Evolutionary conservation across 2,797 vertebrate genomes (phyloP), one percentile per base, ranked within the genome.

Genomic region (Gouania willdenowi): DNA sequence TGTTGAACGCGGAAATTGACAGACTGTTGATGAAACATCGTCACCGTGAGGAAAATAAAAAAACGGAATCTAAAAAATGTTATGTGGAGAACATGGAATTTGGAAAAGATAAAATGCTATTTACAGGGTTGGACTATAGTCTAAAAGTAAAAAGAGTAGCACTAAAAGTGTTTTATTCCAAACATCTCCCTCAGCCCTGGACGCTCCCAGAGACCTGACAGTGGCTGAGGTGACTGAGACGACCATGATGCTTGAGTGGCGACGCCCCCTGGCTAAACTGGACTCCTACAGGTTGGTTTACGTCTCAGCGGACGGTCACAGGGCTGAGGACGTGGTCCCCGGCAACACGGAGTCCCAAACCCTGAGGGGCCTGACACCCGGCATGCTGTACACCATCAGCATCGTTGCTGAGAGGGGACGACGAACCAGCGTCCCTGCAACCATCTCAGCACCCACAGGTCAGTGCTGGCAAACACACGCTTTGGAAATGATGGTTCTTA

Each of bases 381-480:
- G 94, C n/a, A 87, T 85, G 23, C 79, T 94, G 17, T 98, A 98
- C 60, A 87, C 77, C 52, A 52, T 98, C 65, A 90, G 81, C 27
- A 87, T 99, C 28, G 80, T 50, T 0, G 90, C 90, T 0, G 94
- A 97, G 80, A 92, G 95, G 46, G 94, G 94, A 35, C 86, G 86
- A 30, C 87, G 91, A 56, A 93, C 83, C 56, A 98, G 96, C 46
- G 81, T 68, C 5, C 87, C 94, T 0, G 64, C 85, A 0, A 87
- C 69, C 0, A 66, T 91, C 29, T 89, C 86, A 25, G 90, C 87
- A 1, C 82, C 88, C 4, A 98, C 94, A 43, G 93, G 96, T 99
- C 68, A 88, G 92, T 79, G 3, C 1, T n/a, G n/a, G n/a, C 1
- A 11, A 27, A 4, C 34, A 17, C 3, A n/a, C 13, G 13, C 5